Percentiles rank a stretch among this genome's conserved stretches.
Evolutionary conservation across 2,797 vertebrate genomes (phyloP).

Genomic region (Loriculus beryllinus): DNA sequence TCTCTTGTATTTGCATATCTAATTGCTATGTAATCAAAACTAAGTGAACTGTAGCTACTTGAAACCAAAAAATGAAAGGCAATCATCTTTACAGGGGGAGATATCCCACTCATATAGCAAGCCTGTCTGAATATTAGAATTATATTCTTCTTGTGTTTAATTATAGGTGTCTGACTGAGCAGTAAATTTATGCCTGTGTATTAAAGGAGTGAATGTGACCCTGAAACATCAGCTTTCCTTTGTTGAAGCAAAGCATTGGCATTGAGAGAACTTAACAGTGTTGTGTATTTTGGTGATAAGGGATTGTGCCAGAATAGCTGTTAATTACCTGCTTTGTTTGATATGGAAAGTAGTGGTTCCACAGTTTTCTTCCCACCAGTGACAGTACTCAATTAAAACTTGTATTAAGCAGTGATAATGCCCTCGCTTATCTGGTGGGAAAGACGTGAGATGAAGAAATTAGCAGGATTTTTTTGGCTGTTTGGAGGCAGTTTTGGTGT

Average conservation of each 20-base stretch:
- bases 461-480: constrained; percentile 23
- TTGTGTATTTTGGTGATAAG: constrained; percentile 78
- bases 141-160: constrained; percentile 75
- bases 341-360: constrained; percentile 70
- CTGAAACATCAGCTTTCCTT: constrained; percentile 72
- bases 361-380: constrained; percentile 63
- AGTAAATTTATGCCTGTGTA: constrained; percentile 72
- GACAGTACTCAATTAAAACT: constrained; percentile 72
- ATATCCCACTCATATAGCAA: constrained; percentile 55
- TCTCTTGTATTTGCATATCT: constrained; percentile 76
- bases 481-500: background rate
- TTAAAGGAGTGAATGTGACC: constrained; percentile 75
- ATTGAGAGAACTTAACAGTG: constrained; percentile 69
- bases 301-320: constrained; percentile 71
- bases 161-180: constrained; percentile 79
- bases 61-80: constrained; percentile 77
- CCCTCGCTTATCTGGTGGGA: constrained; percentile 47
- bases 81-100: constrained; percentile 75
- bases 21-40: constrained; percentile 83
- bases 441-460: constrained; percentile 60
- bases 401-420: constrained; percentile 67
- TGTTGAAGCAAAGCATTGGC: constrained; percentile 63
- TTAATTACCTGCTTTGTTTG: constrained; percentile 82
- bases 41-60: constrained; percentile 79
- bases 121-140: constrained; percentile 73